A percentile compares a stretch with the other conserved stretches of the same genome.
Conservation (phyloP, 2,113 vertebrate species). For the Phodopus roborovskii region DNA sequence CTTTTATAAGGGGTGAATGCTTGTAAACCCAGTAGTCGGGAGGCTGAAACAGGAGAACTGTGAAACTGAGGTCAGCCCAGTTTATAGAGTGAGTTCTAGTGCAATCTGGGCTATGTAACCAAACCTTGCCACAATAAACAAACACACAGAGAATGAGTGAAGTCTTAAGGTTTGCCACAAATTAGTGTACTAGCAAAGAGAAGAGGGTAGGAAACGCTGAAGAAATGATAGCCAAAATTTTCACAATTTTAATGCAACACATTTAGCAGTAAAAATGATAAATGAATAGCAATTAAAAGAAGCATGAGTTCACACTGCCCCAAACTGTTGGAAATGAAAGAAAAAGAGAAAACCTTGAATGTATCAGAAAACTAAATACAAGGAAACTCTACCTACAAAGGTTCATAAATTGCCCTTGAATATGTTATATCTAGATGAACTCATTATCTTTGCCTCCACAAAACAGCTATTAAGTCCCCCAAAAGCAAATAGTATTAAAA, state of each 20-base stretch:
- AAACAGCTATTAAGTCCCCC: not conserved
- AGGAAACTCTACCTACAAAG: not conserved
- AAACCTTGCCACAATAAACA: not conserved
- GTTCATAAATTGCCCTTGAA: not conserved
- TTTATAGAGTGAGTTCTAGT: not conserved
- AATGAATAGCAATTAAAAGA: not conserved
- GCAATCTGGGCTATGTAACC: not conserved
- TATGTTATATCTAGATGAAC: not conserved
- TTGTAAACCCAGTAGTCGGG: not conserved
- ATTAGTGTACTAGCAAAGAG: not conserved
- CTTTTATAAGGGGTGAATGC: not conserved
- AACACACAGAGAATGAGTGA: not conserved
- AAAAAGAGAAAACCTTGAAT: not conserved
- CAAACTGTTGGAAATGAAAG: not conserved
- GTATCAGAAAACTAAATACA: not conserved
- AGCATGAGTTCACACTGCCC: not conserved
- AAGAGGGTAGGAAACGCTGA: not conserved
- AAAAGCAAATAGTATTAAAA: conserved; percentile 28
- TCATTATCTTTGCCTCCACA: conserved; percentile 9
- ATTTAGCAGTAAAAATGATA: conserved; percentile 2
- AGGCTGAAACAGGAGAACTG: not conserved
- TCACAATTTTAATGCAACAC: conserved; percentile 21
- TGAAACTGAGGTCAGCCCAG: not conserved
- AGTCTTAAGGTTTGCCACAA: not conserved
- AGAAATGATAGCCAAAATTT: not conserved